phyloP scores from a whole-genome alignment of 2,113 vertebrate species.

The human region GRCh38 chr9:67085501-67086000 shows the following conservation, averaged over 20 bases:
- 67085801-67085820: background rate
- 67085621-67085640: too few relatives aligned
- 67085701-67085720: background rate
- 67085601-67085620: too few relatives aligned
- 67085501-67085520: too few relatives aligned
- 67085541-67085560: too few relatives aligned
- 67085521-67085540: too few relatives aligned
- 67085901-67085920: background rate
- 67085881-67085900: background rate
- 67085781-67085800: background rate
- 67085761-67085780: background rate
- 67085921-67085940: background rate
- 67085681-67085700: background rate
- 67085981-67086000: background rate
- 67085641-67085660: background rate
- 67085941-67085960: background rate
- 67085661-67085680: background rate
- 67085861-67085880: background rate
- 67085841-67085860: background rate
- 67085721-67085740: background rate
- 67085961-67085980: background rate
- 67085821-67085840: background rate
- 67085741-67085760: background rate
- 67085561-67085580: too few relatives aligned
- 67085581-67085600: too few relatives aligned